phyloP scores from a whole-genome alignment of 2,888 invertebrate genomes.

The Ectemnius lituratus region DNA sequence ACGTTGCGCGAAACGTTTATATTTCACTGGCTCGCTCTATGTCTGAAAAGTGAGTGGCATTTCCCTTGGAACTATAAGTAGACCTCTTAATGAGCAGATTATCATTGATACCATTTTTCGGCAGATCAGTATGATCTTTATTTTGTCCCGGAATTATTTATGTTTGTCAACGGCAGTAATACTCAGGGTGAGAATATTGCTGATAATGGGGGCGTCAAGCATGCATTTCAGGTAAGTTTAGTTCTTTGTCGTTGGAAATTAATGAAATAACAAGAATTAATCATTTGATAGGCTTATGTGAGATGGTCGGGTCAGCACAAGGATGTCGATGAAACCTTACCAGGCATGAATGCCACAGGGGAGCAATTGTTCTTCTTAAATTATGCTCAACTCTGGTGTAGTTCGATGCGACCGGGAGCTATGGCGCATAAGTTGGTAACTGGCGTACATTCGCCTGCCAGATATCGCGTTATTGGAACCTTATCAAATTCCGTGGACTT shows the following conservation, averaged over 20 bases:
- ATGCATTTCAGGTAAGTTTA: conserved; percentile 84
- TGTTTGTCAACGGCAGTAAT: conserved; percentile 86
- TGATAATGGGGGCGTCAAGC: conserved; percentile 96
- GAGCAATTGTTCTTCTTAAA: conserved; percentile 94
- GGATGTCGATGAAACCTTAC: conserved; percentile 82
- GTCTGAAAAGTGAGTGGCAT: conserved; percentile 81
- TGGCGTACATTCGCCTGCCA: conserved; percentile 90
- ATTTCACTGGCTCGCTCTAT: conserved; percentile 87
- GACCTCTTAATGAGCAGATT: too few species aligned
- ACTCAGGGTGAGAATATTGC: conserved; percentile 97
- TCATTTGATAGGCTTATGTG: conserved; percentile 84
- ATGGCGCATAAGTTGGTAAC: conserved; percentile 89
- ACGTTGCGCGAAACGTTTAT: conserved; percentile 85
- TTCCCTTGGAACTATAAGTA: too few species aligned
- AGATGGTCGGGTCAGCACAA: conserved; percentile 85
- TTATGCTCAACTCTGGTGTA: conserved; percentile 93
- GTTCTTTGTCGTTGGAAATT: background rate
- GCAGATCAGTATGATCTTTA: conserved; percentile 91
- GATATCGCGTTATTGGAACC: conserved; percentile 89
- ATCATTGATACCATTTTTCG: background rate
- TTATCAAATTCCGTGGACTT: conserved; percentile 89
- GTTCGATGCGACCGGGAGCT: conserved; percentile 89
- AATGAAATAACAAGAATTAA: background rate
- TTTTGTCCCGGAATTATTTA: conserved; percentile 87
- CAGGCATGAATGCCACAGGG: conserved; percentile 86